Conservation (phyloP, 2,797 vertebrate genomes). For the Bufotes viridis region DNA sequence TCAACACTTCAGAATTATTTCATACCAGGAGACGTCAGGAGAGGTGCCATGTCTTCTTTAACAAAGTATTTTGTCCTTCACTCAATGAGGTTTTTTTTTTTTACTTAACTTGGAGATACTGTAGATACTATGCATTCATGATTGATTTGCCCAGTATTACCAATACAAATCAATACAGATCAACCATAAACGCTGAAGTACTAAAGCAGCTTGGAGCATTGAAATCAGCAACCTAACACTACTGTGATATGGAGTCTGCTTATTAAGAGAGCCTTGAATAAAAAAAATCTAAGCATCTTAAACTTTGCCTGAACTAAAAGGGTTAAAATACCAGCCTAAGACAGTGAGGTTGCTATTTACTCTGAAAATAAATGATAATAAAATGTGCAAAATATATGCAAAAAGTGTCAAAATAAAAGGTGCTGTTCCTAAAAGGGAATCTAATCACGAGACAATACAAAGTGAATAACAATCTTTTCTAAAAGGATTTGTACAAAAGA, state of each 20-base stretch:
- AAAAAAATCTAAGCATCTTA: neutral
- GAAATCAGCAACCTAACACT: neutral
- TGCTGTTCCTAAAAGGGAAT: conserved; percentile 6
- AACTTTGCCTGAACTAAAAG: neutral
- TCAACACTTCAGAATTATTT: too few species aligned
- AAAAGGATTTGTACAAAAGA: neutral
- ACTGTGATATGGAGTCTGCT: neutral
- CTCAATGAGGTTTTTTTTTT: too few species aligned
- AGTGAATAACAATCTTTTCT: neutral
- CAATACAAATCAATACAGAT: too few species aligned
- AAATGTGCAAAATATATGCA: neutral
- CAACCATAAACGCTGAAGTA: neutral
- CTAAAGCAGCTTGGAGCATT: neutral
- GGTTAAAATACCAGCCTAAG: neutral
- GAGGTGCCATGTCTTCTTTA: too few species aligned
- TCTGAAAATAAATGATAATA: conserved; percentile 20
- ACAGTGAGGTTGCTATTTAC: neutral
- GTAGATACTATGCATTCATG: too few species aligned
- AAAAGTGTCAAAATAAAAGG: conserved; percentile 30
- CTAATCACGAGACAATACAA: neutral
- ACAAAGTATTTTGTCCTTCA: too few species aligned
- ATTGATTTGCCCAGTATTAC: too few species aligned
- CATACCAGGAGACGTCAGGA: too few species aligned
- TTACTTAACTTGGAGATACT: too few species aligned
- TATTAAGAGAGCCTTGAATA: neutral